These are phyloP conservation scores for Platygyra sinensis DNA, from an alignment of 64 coral and sea anemone species.

Conservation along the genomic window DNA sequence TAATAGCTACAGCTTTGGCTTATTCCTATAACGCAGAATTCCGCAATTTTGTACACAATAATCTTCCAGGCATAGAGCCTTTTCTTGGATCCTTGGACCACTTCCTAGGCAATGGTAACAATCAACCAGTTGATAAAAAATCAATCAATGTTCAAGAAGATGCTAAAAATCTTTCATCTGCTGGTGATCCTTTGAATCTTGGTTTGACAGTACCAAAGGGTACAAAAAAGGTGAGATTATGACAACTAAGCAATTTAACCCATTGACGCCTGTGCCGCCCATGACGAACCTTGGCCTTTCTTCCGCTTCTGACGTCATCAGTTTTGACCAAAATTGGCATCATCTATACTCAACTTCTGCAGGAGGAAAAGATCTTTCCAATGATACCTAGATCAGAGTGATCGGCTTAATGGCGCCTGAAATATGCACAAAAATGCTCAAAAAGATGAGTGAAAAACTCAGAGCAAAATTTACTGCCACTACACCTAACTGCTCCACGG, in stretches of 20 bases:
- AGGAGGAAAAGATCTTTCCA: no score
- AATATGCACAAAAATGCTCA: no score
- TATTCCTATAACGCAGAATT: slow-evolving; percentile 75
- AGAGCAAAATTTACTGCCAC: no score
- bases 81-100: slow-evolving; percentile 7
- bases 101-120: background rate
- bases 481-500: no score
- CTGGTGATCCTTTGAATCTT: slow-evolving; percentile 23
- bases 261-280: no score
- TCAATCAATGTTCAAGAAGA: background rate
- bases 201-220: background rate
- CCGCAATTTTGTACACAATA: slow-evolving; percentile 63
- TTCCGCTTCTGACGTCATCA: no score
- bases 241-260: background rate
- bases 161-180: background rate
- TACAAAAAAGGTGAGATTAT: slow-evolving; percentile 18
- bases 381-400: no score
- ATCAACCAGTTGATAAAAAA: background rate
- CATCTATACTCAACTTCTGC: no score
- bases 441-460: no score
- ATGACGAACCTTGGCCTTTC: no score
- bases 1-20: slow-evolving; percentile 34
- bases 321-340: no score
- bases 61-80: slow-evolving; percentile 79
- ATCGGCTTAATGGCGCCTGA: no score